Evolutionary conservation across 1,140 invertebrate genomes (phyloP).

Genomic region (Drosophila mauritiana): DNA sequence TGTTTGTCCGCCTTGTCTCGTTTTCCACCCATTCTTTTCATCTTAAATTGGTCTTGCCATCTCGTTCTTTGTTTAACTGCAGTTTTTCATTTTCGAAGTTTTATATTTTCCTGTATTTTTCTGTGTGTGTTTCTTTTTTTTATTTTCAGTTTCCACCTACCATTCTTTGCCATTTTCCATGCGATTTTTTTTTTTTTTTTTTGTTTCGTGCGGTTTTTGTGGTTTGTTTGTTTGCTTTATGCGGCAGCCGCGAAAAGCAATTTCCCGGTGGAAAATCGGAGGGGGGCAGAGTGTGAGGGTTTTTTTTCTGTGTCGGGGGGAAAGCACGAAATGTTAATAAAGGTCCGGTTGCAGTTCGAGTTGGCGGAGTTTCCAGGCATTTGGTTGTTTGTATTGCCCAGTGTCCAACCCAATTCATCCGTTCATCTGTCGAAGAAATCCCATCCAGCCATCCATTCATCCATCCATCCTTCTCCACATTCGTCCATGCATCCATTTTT

Average conservation of each 20-base stretch:
- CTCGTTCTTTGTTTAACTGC: constrained; percentile 30
- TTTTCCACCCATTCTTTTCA: constrained; percentile 15
- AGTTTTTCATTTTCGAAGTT: constrained; percentile 38
- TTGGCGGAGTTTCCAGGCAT: constrained; percentile 3
- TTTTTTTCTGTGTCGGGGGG: neutral
- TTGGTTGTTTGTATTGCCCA: constrained; percentile 18
- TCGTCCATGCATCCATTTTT: neutral
- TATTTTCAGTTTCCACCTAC: neutral
- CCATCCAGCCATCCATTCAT: no score
- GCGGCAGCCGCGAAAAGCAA: constrained; percentile 53
- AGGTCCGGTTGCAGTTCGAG: constrained; percentile 37
- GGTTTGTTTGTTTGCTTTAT: constrained; percentile 66
- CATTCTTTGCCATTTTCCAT: constrained; percentile 18
- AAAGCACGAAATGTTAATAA: constrained; percentile 57
- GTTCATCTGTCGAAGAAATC: neutral
- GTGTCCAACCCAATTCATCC: constrained; percentile 8
- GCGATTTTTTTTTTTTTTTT: constrained; percentile 15
- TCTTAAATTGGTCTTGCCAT: constrained; percentile 17
- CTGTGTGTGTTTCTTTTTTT: neutral
- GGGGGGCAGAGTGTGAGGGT: neutral
- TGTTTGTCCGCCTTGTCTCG: constrained; percentile 1
- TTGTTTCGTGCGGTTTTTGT: constrained; percentile 31
- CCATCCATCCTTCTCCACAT: neutral
- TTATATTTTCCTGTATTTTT: constrained; percentile 13
- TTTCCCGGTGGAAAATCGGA: constrained; percentile 34